Evolutionary conservation across 2,888 invertebrate genomes (phyloP).

Genomic region (Epinotia bilunana): DNA sequence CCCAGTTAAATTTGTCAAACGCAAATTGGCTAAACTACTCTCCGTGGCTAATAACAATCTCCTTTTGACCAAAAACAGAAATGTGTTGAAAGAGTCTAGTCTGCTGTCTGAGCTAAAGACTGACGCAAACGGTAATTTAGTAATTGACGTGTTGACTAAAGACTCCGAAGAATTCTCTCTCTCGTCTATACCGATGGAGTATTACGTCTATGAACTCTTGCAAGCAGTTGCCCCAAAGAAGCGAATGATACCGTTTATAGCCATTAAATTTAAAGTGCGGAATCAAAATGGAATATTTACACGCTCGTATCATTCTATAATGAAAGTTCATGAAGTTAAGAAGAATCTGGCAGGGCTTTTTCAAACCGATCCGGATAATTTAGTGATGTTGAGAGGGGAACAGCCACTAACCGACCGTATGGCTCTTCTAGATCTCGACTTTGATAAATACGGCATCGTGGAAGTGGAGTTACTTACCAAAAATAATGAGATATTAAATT

Average conservation of each 20-base stretch:
- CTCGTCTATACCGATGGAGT: constrained; percentile 73
- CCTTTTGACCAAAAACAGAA: constrained; percentile 73
- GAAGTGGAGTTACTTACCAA: constrained; percentile 77
- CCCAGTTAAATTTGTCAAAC: constrained; percentile 73
- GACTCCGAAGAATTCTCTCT: constrained; percentile 73
- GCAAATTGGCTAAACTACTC: constrained; percentile 75
- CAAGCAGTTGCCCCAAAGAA: constrained; percentile 73
- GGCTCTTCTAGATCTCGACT: constrained; percentile 75
- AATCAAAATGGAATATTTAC: constrained; percentile 78
- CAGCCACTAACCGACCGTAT: constrained; percentile 72
- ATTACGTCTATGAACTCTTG: constrained; percentile 74
- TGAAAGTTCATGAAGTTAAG: constrained; percentile 85
- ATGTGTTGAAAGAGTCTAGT: constrained; percentile 72
- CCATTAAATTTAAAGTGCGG: constrained; percentile 74
- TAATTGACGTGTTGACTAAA: constrained; percentile 77
- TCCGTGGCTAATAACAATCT: constrained; percentile 71
- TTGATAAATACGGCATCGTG: constrained; percentile 78
- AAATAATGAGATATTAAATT: constrained; percentile 69
- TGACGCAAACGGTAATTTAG: constrained; percentile 70
- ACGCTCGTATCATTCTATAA: constrained; percentile 79
- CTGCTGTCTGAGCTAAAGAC: constrained; percentile 71
- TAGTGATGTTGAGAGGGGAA: constrained; percentile 80
- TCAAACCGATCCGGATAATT: constrained; percentile 76
- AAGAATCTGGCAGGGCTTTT: constrained; percentile 85
- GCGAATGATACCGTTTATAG: constrained; percentile 75